Evolutionary conservation across 2,113 vertebrate genomes (phyloP), one percentile per base, ranked within the genome.

Genomic region (Muscicapa adusta): DNA sequence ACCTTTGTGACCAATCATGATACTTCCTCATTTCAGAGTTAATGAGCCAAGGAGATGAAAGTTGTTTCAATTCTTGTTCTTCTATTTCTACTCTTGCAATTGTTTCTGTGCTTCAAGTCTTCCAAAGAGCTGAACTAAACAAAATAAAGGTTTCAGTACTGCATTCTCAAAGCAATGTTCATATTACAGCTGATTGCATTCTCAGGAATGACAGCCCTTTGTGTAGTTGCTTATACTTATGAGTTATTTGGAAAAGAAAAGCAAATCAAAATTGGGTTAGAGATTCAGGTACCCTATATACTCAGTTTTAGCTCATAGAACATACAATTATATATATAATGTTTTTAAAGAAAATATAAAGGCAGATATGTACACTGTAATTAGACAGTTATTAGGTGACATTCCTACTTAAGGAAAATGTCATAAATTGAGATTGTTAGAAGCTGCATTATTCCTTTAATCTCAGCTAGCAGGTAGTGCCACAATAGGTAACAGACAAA

Each of bases 41-140:
- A 97, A 97, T 97, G 96, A 98, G 43, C 57, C 94, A 87, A 94
- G 85, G 88, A 96, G 90, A 93, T 88, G 67, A 97, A 82, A 78
- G 57, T 97, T 97, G n/a, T 57, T 95, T 97, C 91, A 80, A 61
- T 97, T 96, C 88, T 86, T 67, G 65, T 68, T 83, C 67, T 58
- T 91, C 96, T 91, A 14, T 36, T 96, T 92, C 82, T 70, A 91
- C 47, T 8, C 3, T 60, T 95, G 68, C 1, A 67, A 57, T 94
- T 94, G 45, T 67, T 96, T 42, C 85, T 93, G 36, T 90, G 93
- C 63, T 73, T 95, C 68, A 85, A 94, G 71, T 73, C 67, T 88
- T 94, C 75, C 72, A 93, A 96, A 93, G 56, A 29, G 42, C 34
- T 85, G 40, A 84, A 95, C 94, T 95, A 96, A 94, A 84, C 38